Base-by-base conservation (phyloP, 2,113 vertebrate genomes). In the Progne subis region DNA sequence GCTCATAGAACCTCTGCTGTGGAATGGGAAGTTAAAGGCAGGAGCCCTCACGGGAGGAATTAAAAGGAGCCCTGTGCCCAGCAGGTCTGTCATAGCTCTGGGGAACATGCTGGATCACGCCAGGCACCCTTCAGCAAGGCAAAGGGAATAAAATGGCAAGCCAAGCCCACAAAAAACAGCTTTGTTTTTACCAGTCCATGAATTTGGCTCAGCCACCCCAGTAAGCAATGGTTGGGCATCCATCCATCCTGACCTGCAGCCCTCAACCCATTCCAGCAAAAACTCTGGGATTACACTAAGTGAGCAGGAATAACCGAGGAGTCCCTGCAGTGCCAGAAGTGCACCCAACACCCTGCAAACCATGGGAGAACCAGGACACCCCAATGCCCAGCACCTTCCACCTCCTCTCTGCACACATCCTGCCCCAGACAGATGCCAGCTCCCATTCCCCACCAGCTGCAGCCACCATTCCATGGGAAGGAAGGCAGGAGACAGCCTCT, bases 51-150 rank as follows among this genome's bases (percentile, higher is more conserved):
- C 1, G 1, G 32, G 15, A 52, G 59, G 11, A 46, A 39, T 11
- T 12, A 16, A 43, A 34, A 75, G 31, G 29, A 18, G 4, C 37
- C 5, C 9, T 8, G 4, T 4, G n/a, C 29, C 56, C 74, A n/a
- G 11, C 1, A 6, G 14, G 17, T 11, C 55, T 8, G 11, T 12
- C 53, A 32, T 3, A 12, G 70, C 50, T 61, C 29, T 16, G n/a
- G 7, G 14, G 21, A 52, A 12, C 3, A 1, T 1, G 2, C 11
- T 1, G 8, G 28, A 26, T 26, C 10, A 2, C 15, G 28, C 12
- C 12, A 3, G 39, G 17, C 37, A 17, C 29, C 43, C 41, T 24
- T 18, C 5, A 2, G 24, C 26, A 70, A 49, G 11, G 7, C 3
- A 39, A 11, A 18, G 3, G 5, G 2, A 29, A 25, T 26, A 14